Evolutionary conservation across 1,140 invertebrate species (phyloP).

Genomic region (Drosophila carrolli): DNA sequence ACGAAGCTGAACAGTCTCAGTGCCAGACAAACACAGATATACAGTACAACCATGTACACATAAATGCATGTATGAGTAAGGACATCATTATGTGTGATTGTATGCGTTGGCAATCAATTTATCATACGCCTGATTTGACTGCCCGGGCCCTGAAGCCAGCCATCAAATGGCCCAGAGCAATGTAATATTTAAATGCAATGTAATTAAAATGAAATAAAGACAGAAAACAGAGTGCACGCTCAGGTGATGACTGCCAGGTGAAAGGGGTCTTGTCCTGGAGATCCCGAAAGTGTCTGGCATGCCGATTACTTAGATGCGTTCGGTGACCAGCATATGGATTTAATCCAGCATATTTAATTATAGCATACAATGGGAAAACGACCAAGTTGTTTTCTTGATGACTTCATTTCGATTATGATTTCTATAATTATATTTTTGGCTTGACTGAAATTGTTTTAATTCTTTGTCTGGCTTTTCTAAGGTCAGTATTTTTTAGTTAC

Average conservation of each 20-base stretch:
- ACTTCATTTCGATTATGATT: conserved; percentile 22
- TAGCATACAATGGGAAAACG: conserved; percentile 21
- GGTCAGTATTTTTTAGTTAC: neutral
- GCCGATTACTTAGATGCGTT: conserved; percentile 23
- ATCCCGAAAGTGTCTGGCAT: neutral
- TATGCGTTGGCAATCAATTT: conserved; percentile 70
- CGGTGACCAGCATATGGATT: conserved; percentile 11
- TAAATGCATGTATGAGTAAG: conserved; percentile 14
- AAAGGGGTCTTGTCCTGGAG: neutral
- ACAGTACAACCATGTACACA: neutral
- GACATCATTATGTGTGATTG: conserved; percentile 8
- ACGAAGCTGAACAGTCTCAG: conserved; percentile 20
- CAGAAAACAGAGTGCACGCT: conserved; percentile 11
- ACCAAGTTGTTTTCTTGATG: conserved; percentile 31
- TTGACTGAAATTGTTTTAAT: neutral
- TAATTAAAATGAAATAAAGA: conserved; percentile 75
- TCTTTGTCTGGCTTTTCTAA: neutral
- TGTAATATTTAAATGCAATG: conserved; percentile 59
- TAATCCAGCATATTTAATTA: conserved; percentile 44
- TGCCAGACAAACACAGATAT: conserved; percentile 17
- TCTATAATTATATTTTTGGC: conserved; percentile 26
- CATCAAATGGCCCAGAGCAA: conserved; percentile 21
- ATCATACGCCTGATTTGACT: conserved; percentile 72
- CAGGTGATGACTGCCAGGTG: conserved; percentile 27
- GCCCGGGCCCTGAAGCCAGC: conserved; percentile 26